These are phyloP conservation scores for Condylura cristata DNA, from an alignment of 2,113 vertebrate genomes.

Conservation along the genomic window DNA sequence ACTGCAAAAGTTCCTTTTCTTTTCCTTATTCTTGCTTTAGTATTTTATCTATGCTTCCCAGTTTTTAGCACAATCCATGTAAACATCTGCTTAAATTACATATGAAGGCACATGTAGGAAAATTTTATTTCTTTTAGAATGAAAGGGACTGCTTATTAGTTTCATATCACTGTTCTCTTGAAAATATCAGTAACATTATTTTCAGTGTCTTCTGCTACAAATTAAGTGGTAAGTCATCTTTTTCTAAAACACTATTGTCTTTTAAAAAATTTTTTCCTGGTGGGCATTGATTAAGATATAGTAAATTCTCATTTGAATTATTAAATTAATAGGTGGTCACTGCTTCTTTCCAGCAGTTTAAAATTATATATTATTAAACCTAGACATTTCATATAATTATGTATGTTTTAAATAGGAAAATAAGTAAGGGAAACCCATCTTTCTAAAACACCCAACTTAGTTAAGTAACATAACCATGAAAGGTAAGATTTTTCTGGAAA, in stretches of 20 bases:
- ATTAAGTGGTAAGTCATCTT: neutral
- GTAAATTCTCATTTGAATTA: neutral
- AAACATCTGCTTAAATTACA: neutral
- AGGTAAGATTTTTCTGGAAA: neutral
- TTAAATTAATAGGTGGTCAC: neutral
- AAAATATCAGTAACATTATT: constrained; percentile 38
- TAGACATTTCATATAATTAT: neutral
- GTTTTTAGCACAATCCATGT: neutral
- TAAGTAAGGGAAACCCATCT: neutral
- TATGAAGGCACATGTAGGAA: neutral
- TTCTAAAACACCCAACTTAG: constrained; percentile 48
- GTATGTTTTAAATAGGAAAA: neutral
- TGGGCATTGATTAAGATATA: neutral
- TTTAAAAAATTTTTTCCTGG: neutral
- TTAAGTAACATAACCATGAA: constrained; percentile 10
- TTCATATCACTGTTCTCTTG: neutral
- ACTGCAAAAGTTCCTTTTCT: neutral
- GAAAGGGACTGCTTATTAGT: neutral
- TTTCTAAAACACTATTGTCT: constrained; percentile 24
- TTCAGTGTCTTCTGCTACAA: constrained; percentile 36
- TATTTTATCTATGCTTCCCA: neutral
- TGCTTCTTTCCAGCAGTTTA: constrained; percentile 36
- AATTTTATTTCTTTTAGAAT: neutral
- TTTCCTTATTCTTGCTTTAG: neutral
- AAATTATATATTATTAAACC: neutral